Base-by-base conservation (phyloP, 2,888 invertebrate species). In the Sacculina carcini region DNA sequence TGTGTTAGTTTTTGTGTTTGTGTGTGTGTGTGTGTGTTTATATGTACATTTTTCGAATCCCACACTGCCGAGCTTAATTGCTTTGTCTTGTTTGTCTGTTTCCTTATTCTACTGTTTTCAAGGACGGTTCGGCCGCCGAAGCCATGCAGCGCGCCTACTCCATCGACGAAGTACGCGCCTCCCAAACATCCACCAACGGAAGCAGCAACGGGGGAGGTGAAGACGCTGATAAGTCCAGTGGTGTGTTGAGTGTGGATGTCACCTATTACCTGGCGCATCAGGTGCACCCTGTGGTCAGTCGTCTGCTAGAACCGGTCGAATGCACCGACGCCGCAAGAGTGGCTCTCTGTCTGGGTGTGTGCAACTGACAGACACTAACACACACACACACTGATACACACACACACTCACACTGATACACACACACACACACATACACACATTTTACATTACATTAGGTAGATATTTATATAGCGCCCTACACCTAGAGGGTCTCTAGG, bases 291-390 rank as follows among this genome's bases (percentile, higher is more conserved):
- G 92, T 99, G 0, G 79, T 96, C 55, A 78, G 85, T 28, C 52
- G 98, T 58, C 77, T 99, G 62, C 87, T 89, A 63, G 90, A 90
- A 57, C 94, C 94, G 1, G 82, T 99, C 42, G 87, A 90, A 57
- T 90, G 87, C 12, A 82, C 85, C 56, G 92, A 94, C 67, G 76
- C 83, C 3, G 81, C 80, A 49, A 73, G 82, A 56, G 77, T 99
- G 55, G 96, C 96, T 0, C 78, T 83, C 61, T 79, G 81, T 63
- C 72, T 98, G 52, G 94, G 92, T 59, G 64, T 76, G 52, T 76
- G 77, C 24, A 24, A 10, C 3, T 39, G 14, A 23, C 23, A 23
- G 24, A 14, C 12, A 26, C 48, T 36, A 26, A 32, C n/a, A n/a
- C n/a, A n/a, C n/a, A n/a, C n/a, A n/a, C n/a, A n/a, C n/a, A n/a